Evolutionary conservation across 2,888 invertebrate species (phyloP).

Genomic region (Apamea crenata): DNA sequence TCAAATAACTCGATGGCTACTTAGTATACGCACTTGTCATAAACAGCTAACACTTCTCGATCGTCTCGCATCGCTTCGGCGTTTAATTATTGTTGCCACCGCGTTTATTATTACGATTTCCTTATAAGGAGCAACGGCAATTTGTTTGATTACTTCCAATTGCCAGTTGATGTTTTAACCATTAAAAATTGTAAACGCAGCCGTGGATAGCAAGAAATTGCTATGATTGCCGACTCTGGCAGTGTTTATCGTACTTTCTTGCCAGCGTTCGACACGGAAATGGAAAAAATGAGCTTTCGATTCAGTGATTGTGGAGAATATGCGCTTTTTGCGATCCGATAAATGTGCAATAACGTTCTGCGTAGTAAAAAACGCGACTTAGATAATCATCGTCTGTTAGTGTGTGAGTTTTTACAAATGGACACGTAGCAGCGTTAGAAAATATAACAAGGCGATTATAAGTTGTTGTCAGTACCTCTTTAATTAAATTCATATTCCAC

Average conservation of each 20-base stretch:
- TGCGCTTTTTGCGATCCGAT: constrained; percentile 79
- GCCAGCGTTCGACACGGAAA: constrained; percentile 73
- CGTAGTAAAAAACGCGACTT: constrained; percentile 63
- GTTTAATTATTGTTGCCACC: constrained; percentile 86
- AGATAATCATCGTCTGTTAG: constrained; percentile 68
- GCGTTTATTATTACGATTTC: constrained; percentile 84
- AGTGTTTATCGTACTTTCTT: constrained; percentile 77
- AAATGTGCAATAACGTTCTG: constrained; percentile 76
- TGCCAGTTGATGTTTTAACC: constrained; percentile 85
- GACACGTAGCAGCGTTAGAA: constrained; percentile 32
- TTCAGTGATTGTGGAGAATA: constrained; percentile 77
- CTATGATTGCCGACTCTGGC: constrained; percentile 78
- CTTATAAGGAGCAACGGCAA: constrained; percentile 85
- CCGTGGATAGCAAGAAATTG: constrained; percentile 81
- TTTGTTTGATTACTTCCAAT: constrained; percentile 87
- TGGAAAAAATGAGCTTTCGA: constrained; percentile 79
- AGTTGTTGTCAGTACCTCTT: constrained; percentile 52
- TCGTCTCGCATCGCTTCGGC: constrained; percentile 82
- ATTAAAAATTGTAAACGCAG: constrained; percentile 83
- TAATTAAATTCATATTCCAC: constrained; percentile 43
- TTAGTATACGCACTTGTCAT: constrained; percentile 39
- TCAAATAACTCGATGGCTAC: constrained; percentile 31
- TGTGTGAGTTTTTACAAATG: constrained; percentile 58
- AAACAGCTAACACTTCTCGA: constrained; percentile 69
- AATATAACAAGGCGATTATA: constrained; percentile 51